phyloP scores from a whole-genome alignment of 2,888 invertebrate species.

The Muschampia plurimacula region DNA sequence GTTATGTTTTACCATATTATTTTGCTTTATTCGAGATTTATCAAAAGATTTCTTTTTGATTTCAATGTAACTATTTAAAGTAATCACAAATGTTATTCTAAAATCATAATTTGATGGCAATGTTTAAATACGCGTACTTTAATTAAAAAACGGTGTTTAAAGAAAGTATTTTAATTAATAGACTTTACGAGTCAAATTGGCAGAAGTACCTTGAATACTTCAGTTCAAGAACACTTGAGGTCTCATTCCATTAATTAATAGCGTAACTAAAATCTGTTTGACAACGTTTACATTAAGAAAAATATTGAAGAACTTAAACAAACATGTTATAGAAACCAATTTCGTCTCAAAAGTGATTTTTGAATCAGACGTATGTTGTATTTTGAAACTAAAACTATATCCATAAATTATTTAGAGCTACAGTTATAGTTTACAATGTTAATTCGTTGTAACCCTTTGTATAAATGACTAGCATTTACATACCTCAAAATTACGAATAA shows the following conservation, averaged over 20 bases:
- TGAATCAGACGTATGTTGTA: too few species aligned
- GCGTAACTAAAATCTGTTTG: conserved; percentile 12
- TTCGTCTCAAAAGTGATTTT: too few species aligned
- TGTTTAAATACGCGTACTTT: background rate
- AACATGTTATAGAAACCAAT: too few species aligned
- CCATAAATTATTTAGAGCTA: background rate
- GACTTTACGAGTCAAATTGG: conserved; percentile 24
- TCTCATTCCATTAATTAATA: conserved; percentile 31
- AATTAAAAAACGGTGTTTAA: conserved; percentile 20
- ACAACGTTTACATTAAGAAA: conserved; percentile 24
- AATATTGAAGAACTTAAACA: background rate
- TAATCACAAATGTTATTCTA: too few species aligned
- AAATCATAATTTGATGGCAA: too few species aligned
- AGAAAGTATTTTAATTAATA: conserved; percentile 20
- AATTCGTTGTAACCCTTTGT: background rate
- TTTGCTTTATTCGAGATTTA: background rate
- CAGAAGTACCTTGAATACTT: conserved; percentile 23
- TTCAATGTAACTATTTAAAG: too few species aligned
- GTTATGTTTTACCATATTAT: background rate
- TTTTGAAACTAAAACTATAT: background rate
- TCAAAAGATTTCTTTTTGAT: too few species aligned
- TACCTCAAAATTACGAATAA: background rate
- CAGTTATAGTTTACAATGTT: background rate
- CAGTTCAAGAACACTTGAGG: conserved; percentile 19
- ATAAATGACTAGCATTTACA: background rate